phyloP scores from a whole-genome alignment of 37 sponge, comb jelly and placozoan genomes.

The Amphimedon queenslandica region DNA sequence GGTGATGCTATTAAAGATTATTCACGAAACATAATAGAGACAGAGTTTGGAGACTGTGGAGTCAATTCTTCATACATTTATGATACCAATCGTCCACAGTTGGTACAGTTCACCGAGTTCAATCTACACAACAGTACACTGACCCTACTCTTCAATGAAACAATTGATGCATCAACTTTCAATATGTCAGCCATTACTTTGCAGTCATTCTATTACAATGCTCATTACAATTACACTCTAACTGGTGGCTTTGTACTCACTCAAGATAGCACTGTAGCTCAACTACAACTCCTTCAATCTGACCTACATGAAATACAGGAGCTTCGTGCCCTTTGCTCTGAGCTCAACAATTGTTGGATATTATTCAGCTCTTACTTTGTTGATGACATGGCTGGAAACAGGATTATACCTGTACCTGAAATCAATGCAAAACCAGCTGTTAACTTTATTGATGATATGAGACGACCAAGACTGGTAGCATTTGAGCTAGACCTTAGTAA shows the following conservation, averaged over 20 bases:
- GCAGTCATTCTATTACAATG: slow-evolving; percentile 74
- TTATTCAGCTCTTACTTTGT: slow-evolving; percentile 56
- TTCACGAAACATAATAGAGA: slow-evolving; percentile 54
- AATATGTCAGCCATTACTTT: slow-evolving; percentile 65
- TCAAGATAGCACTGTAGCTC: slow-evolving; percentile 32
- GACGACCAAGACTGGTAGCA: slow-evolving; percentile 45
- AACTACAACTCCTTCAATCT: slow-evolving; percentile 37
- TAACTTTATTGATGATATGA: slow-evolving; percentile 59
- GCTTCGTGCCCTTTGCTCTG: slow-evolving; percentile 67
- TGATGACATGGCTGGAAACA: slow-evolving; percentile 67
- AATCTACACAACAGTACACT: slow-evolving; percentile 62
- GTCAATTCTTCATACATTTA: slow-evolving; percentile 50
- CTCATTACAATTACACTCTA: slow-evolving; percentile 42
- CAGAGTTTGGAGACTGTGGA: slow-evolving; percentile 79
- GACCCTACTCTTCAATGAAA: slow-evolving; percentile 75
- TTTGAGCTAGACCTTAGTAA: slow-evolving; percentile 62
- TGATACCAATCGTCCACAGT: slow-evolving; percentile 60
- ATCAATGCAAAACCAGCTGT: slow-evolving; percentile 33
- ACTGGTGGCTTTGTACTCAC: slow-evolving; percentile 63
- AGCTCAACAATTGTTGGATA: slow-evolving; percentile 85
- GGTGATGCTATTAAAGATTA: slow-evolving; percentile 64
- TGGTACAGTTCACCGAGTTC: slow-evolving; percentile 63
- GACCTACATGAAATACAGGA: slow-evolving; percentile 71
- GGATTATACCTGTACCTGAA: slow-evolving; percentile 40
- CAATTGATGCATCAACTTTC: slow-evolving; percentile 61